Conservation (phyloP, 2,797 vertebrate species). For the Cynodonichthys magdalenae region DNA sequence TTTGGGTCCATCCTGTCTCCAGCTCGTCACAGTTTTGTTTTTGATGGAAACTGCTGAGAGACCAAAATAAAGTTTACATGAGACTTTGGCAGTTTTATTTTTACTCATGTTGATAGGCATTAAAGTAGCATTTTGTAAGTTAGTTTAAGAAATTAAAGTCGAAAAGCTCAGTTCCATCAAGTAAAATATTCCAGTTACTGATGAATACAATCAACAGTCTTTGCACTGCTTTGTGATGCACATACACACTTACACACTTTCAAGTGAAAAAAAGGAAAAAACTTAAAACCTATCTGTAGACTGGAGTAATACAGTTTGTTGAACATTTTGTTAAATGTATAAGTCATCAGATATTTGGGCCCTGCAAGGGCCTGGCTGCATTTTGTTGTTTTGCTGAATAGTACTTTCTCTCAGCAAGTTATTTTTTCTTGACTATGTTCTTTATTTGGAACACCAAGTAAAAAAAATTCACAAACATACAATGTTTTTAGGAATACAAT, state of each 20-base stretch:
- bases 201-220: background rate
- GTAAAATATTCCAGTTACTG: background rate
- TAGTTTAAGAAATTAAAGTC: background rate
- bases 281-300: background rate
- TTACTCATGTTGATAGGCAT: slow-evolving; percentile 8
- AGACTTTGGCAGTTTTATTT: background rate
- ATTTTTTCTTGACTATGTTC: background rate
- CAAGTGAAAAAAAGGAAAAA: background rate
- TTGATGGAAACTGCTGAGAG: background rate
- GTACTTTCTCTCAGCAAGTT: background rate
- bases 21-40: too few relatives aligned
- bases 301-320: background rate
- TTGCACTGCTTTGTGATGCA: too few relatives aligned
- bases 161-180: background rate
- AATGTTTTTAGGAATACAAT: background rate
- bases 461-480: background rate
- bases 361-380: background rate
- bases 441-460: slow-evolving; percentile 3
- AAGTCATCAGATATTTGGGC: background rate
- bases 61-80: too few relatives aligned
- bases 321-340: slow-evolving; percentile 1
- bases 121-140: slow-evolving; percentile 7
- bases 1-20: too few relatives aligned
- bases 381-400: slow-evolving; percentile 10
- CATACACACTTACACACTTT: background rate